Percentiles rank a stretch among this genome's conserved stretches.
These are phyloP conservation scores for Trissolcus brochymenae DNA, from an alignment of 2,888 invertebrate species.

Conservation along the genomic window DNA sequence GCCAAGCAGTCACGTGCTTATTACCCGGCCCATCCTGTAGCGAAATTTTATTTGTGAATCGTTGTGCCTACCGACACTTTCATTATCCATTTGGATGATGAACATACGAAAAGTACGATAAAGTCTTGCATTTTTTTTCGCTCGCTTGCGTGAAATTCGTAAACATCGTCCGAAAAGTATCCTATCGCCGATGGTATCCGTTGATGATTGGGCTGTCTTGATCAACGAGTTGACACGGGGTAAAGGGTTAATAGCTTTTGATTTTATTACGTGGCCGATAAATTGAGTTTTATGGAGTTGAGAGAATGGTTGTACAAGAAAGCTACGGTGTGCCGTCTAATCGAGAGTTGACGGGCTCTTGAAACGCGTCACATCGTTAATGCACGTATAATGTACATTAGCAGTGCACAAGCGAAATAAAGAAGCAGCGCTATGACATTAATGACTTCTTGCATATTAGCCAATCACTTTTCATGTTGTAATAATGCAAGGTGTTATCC, in stretches of 20 bases:
- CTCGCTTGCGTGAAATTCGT: constrained; percentile 5
- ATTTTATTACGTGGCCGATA: constrained; percentile 33
- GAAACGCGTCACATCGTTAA: constrained; percentile 63
- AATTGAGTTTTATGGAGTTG: constrained; percentile 42
- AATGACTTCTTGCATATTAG: constrained; percentile 63
- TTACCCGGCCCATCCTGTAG: constrained; percentile 43
- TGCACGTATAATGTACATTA: constrained; percentile 60
- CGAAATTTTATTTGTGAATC: constrained; percentile 28
- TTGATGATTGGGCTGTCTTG: background rate
- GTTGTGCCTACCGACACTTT: constrained; percentile 23
- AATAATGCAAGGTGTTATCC: constrained; percentile 44
- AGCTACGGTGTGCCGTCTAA: constrained; percentile 59
- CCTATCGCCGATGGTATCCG: background rate
- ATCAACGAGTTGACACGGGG: constrained; percentile 19
- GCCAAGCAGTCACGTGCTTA: constrained; percentile 49
- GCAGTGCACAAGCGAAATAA: constrained; percentile 58
- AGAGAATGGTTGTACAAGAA: constrained; percentile 44
- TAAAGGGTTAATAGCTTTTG: constrained; percentile 43
- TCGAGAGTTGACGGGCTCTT: constrained; percentile 63
- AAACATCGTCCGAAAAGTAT: constrained; percentile 1
- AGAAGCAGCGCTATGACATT: constrained; percentile 63
- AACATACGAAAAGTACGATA: constrained; percentile 1
- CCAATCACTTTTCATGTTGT: constrained; percentile 59
- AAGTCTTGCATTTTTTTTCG: background rate
- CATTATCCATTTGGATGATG: constrained; percentile 16